A percentile compares a stretch with the other conserved stretches of the same genome.
Conservation (phyloP, 2,888 invertebrate genomes). For the Cheilosia soror region DNA sequence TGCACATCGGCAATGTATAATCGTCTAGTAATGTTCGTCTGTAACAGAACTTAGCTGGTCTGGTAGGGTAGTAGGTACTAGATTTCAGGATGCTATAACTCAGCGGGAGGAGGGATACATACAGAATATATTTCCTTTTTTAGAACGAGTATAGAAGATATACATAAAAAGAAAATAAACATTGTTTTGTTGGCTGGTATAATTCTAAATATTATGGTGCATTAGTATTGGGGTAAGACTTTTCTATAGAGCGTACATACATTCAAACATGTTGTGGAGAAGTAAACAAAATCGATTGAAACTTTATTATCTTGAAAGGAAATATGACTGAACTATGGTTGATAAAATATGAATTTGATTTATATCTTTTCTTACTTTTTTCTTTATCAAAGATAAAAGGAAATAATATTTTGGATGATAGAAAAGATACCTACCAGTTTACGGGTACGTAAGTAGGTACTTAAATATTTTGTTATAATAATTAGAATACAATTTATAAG, state of each 20-base stretch:
- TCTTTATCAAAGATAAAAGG: background rate
- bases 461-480: background rate
- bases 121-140: slow-evolving; percentile 34
- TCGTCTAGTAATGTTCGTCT: slow-evolving; percentile 39
- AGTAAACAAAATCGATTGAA: slow-evolving; percentile 50
- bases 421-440: too few species aligned
- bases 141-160: background rate
- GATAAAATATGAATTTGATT: background rate
- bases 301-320: slow-evolving; percentile 57
- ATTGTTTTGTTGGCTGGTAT: slow-evolving; percentile 56
- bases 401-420: too few species aligned
- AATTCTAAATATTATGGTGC: slow-evolving; percentile 60
- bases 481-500: too few species aligned
- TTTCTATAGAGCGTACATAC: background rate
- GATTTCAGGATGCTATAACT: slow-evolving; percentile 58
- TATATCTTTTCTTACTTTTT: background rate
- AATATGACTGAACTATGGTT: slow-evolving; percentile 7
- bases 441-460: background rate
- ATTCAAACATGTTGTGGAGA: background rate
- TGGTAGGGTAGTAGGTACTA: slow-evolving; percentile 1
- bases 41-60: slow-evolving; percentile 44
- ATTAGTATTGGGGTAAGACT: slow-evolving; percentile 21
- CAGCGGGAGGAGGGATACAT: slow-evolving; percentile 23
- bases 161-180: slow-evolving; percentile 43
- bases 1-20: slow-evolving; percentile 44